Evolutionary conservation across 2,113 vertebrate species (phyloP).

Genomic region (Benitochromis conjunctus): DNA sequence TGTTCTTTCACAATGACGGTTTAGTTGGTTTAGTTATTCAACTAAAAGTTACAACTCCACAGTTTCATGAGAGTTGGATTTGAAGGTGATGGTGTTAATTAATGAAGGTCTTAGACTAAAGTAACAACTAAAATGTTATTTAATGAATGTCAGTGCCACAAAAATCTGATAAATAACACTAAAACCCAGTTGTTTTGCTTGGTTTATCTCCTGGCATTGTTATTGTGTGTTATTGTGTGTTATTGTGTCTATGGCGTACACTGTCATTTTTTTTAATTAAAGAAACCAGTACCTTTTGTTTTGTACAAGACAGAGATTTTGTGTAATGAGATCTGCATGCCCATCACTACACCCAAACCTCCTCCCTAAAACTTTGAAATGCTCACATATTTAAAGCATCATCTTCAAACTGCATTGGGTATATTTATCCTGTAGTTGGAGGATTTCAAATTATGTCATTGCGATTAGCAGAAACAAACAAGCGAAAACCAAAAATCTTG

Average conservation of each 20-base stretch:
- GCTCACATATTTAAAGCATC: neutral
- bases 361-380: neutral
- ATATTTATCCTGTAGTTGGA: too few relatives aligned
- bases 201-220: neutral
- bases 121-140: neutral
- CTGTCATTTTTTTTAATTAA: neutral
- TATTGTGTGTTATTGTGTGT: neutral
- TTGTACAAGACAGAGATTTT: neutral
- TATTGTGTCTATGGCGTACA: rapidly evolving
- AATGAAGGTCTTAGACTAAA: neutral
- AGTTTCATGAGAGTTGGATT: neutral
- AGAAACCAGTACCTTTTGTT: neutral
- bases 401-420: neutral
- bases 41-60: neutral
- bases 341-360: neutral
- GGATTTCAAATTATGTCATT: neutral
- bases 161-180: neutral
- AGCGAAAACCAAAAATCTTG: neutral
- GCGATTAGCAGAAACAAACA: neutral
- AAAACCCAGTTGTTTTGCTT: neutral
- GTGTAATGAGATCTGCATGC: neutral
- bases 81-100: neutral
- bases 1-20: neutral
- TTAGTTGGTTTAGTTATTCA: neutral
- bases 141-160: neutral